Percentiles rank a stretch among this genome's conserved stretches.
These are phyloP conservation scores for Nerophis lumbriciformis DNA, from an alignment of 2,113 vertebrate genomes.

Conservation along the genomic window DNA sequence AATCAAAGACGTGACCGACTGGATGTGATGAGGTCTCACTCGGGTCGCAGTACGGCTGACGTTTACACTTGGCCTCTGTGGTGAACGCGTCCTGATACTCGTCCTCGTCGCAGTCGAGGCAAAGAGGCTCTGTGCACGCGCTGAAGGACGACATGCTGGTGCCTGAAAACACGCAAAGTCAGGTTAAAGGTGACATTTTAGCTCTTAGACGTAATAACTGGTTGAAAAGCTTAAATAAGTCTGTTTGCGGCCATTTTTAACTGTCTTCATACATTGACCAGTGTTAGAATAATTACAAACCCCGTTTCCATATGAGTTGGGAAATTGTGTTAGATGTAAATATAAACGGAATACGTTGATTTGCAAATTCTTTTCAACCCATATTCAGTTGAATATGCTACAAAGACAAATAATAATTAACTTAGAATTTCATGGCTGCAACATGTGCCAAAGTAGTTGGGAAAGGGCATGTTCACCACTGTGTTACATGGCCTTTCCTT, in stretches of 20 bases:
- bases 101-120: slow-evolving; percentile 5
- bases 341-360: too few species aligned
- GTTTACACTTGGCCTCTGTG: fast-evolving
- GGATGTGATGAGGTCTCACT: slow-evolving; percentile 46
- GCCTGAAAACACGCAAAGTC: slow-evolving; percentile 30
- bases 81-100: slow-evolving; percentile 58
- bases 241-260: not conserved
- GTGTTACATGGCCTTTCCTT: too few species aligned
- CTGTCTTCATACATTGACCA: too few species aligned
- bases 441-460: too few species aligned
- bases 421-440: too few species aligned
- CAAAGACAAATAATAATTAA: too few species aligned
- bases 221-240: not conserved
- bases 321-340: too few species aligned
- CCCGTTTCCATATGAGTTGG: too few species aligned
- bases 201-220: not conserved
- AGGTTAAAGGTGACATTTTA: not conserved
- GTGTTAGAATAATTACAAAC: too few species aligned
- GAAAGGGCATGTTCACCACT: too few species aligned
- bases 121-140: slow-evolving; percentile 33
- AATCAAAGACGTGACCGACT: not conserved
- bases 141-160: fast-evolving
- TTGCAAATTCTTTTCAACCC: too few species aligned
- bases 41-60: slow-evolving; percentile 62
- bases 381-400: too few species aligned